Base-by-base conservation (phyloP, 2,113 vertebrate species). In the Cyanoramphus novaezelandiae region DNA sequence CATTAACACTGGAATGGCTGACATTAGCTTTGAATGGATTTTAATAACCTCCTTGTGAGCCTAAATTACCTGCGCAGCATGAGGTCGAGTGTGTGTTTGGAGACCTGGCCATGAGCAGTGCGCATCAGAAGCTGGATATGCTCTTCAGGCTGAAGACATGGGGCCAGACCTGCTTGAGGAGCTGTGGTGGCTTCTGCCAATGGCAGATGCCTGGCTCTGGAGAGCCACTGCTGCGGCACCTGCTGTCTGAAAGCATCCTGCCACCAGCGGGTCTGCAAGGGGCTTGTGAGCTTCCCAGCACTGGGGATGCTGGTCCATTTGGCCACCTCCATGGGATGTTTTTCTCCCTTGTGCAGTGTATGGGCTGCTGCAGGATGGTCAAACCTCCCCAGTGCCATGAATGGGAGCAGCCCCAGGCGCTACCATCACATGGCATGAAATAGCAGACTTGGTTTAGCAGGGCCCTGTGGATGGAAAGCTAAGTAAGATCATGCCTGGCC, bases 11-110 rank as follows among this genome's bases (percentile, higher is more conserved):
- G 3, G 79, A 57, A 80, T 31, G 85, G 74, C 78, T 93, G 91
- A 84, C 93, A 95, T 93, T 95, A 89, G 77, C 84, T 92, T 47
- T 89, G 91, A 93, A 95, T 85, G 91, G 93, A 72, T 95, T 95
- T 96, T 95, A 95, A 95, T 97, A 95, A 95, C 91, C 93, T 89
- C 93, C 89, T 82, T 8, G 29, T 0, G 41, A 91, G 89, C 67
- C 70, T 68, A 85, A 87, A 92, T 97, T 96, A 95, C 89, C 78
- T 43, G 3, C 59, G 1, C 91, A 85, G 93, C 14, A 0, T 79
- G 95, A 82, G 70, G 67, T 60, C 65, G 10, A 0, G 74, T 35
- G 70, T 35, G 82, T 3, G 3, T 70, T 78, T 82, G 70, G 83
- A 85, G 63, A 72, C 71, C 46, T 78, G 62, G 65, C 0, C 2